phyloP scores from a whole-genome alignment of 2,797 vertebrate species.

The Epinephelus malabaricus region DNA sequence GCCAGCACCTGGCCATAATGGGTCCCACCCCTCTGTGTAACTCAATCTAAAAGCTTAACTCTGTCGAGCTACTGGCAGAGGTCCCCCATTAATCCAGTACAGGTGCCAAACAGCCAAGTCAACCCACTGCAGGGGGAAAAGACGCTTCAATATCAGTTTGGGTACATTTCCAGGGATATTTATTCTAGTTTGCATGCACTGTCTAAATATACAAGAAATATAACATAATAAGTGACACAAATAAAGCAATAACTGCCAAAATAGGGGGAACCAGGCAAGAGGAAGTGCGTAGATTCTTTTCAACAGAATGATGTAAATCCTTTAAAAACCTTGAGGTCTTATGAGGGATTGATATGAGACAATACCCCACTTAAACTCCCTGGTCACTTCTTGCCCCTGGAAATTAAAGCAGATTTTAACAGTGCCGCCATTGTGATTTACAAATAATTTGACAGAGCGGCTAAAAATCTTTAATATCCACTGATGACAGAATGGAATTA shows the following conservation, averaged over 20 bases:
- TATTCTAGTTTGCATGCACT: not conserved
- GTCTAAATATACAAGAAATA: not conserved
- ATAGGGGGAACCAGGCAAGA: not conserved
- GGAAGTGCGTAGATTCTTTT: constrained; percentile 25
- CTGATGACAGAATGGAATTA: constrained; percentile 99
- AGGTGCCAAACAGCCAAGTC: constrained; percentile 91
- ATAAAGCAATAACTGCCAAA: not conserved
- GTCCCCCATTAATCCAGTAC: constrained; percentile 95
- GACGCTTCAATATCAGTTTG: constrained; percentile 6
- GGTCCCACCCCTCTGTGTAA: constrained; percentile 90
- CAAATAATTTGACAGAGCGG: constrained; percentile 84
- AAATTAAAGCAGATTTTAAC: constrained; percentile 90
- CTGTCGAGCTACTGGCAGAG: constrained; percentile 92
- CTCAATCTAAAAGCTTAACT: constrained; percentile 94
- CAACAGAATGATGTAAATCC: constrained; percentile 66
- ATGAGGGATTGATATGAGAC: constrained; percentile 76
- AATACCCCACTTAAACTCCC: constrained; percentile 77
- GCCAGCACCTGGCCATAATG: constrained; percentile 94
- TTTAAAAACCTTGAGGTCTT: constrained; percentile 69
- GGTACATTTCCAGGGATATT: constrained; percentile 9
- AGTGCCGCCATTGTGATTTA: constrained; percentile 93
- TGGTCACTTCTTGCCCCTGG: constrained; percentile 83
- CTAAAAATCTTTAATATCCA: constrained; percentile 97
- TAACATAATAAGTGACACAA: not conserved
- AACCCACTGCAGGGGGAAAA: constrained; percentile 18